A percentile compares a stretch with the other conserved stretches of the same genome.
Conservation (phyloP, 2,113 vertebrate genomes). For the Albula glossodonta region DNA sequence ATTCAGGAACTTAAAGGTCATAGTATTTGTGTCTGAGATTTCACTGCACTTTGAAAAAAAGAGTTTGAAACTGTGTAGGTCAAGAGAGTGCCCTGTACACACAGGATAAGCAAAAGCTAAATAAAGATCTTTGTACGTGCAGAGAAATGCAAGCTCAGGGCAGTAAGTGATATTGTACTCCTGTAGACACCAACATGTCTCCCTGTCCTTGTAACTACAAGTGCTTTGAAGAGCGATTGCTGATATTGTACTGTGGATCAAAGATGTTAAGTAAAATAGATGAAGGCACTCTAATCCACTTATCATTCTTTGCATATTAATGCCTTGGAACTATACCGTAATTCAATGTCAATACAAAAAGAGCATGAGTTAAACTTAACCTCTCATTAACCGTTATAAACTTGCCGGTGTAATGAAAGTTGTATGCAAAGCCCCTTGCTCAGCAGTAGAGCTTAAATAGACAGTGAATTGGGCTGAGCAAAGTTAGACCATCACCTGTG, state of each 20-base stretch:
- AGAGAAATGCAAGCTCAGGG: background rate
- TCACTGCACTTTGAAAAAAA: background rate
- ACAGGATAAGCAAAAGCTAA: constrained; percentile 8
- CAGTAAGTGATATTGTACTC: background rate
- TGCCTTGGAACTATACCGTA: background rate
- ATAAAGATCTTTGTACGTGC: constrained; percentile 7
- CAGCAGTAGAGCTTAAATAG: constrained; percentile 24
- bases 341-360: background rate
- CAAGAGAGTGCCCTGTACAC: background rate
- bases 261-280: too few species aligned
- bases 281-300: background rate
- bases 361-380: background rate
- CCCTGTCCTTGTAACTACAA: background rate
- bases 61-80: background rate
- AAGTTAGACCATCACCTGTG: constrained; percentile 37
- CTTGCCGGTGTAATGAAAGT: background rate
- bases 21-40: background rate
- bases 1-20: background rate
- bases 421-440: background rate
- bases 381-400: background rate
- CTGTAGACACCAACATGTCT: background rate
- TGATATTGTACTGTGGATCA: too few species aligned
- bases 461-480: background rate
- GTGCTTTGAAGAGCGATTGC: background rate
- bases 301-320: background rate